Evolutionary conservation across 2,888 invertebrate genomes (phyloP).

Genomic region (Erebia palarica): DNA sequence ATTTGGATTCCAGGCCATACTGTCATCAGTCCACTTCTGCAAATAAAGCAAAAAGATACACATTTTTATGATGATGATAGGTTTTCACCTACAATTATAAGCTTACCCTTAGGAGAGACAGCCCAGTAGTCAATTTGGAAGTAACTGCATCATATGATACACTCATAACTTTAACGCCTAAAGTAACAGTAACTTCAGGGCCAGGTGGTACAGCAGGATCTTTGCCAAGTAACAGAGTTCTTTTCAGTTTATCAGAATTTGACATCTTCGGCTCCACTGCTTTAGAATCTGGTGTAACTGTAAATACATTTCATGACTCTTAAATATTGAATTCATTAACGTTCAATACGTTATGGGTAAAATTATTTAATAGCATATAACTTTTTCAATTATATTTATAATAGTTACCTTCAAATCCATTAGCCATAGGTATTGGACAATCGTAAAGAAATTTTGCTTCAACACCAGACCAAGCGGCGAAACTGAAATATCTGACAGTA

Average conservation of each 20-base stretch:
- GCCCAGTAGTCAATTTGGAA: slow-evolving; percentile 57
- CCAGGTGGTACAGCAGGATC: slow-evolving; percentile 65
- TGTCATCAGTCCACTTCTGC: slow-evolving; percentile 85
- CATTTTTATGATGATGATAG: neutral
- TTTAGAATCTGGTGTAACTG: slow-evolving; percentile 57
- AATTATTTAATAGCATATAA: too few species aligned
- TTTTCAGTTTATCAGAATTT: slow-evolving; percentile 75
- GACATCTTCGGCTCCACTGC: slow-evolving; percentile 71
- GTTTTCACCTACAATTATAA: neutral
- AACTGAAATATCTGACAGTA: slow-evolving; percentile 85
- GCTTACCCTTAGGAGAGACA: slow-evolving; percentile 64
- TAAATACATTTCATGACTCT: slow-evolving; percentile 12
- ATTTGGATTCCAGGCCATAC: slow-evolving; percentile 82
- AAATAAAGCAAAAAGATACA: neutral
- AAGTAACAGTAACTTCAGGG: slow-evolving; percentile 49
- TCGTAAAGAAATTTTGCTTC: slow-evolving; percentile 87
- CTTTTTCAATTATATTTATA: neutral
- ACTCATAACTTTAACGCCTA: slow-evolving; percentile 59
- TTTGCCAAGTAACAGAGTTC: slow-evolving; percentile 72
- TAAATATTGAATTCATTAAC: too few species aligned
- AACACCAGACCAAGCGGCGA: slow-evolving; percentile 85
- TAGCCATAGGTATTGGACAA: slow-evolving; percentile 73
- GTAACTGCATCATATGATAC: slow-evolving; percentile 61
- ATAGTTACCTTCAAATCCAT: slow-evolving; percentile 54
- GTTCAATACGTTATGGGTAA: too few species aligned